phyloP scores from a whole-genome alignment of 2,113 vertebrate species.

The Dendropsophus ebraccatus region DNA sequence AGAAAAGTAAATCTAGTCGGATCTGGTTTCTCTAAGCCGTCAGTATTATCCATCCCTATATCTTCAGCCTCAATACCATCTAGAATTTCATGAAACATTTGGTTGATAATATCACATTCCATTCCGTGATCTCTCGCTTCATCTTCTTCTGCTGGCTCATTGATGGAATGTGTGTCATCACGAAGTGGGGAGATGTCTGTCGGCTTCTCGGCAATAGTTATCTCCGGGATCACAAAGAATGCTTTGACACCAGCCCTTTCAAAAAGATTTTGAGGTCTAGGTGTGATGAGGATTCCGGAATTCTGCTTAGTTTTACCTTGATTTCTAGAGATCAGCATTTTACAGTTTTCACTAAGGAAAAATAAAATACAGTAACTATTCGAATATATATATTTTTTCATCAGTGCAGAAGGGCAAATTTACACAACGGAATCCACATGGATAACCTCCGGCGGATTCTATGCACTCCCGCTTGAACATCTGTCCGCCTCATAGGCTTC shows the following conservation, averaged over 20 bases:
- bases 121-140: neutral
- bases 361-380: neutral
- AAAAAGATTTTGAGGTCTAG: neutral
- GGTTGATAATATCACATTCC: slow-evolving; percentile 20
- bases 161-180: neutral
- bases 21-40: neutral
- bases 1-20: neutral
- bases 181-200: neutral
- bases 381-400: no score
- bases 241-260: neutral
- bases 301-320: neutral
- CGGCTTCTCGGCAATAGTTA: neutral
- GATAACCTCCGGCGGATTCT: no score
- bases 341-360: neutral
- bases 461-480: no score
- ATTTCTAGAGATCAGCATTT: neutral
- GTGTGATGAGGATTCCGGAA: neutral
- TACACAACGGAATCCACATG: no score
- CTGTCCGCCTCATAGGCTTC: no score
- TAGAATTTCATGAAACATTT: slow-evolving; percentile 32
- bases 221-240: neutral
- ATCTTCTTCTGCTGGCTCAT: neutral
- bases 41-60: neutral
- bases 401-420: no score
- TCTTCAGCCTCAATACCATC: no score